Percentiles rank a stretch among this genome's conserved stretches.
These are phyloP conservation scores for Caenorhabditis japonica DNA, from an alignment of 2,888 invertebrate species.

Conservation along the genomic window DNA sequence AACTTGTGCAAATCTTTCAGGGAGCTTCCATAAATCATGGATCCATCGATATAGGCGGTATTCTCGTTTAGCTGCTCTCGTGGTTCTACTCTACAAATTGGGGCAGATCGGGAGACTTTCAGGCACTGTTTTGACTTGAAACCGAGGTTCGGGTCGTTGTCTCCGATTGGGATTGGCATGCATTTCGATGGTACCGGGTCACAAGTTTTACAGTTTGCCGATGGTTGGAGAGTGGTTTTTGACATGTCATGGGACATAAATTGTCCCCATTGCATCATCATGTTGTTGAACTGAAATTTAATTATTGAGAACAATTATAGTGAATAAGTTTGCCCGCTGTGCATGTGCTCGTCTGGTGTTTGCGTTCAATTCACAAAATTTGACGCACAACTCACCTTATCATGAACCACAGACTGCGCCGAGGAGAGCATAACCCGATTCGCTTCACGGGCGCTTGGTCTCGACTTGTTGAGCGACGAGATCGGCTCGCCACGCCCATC, in stretches of 20 bases:
- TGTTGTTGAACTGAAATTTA: slow-evolving; percentile 69
- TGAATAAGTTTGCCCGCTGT: too few species aligned
- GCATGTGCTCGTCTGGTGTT: too few species aligned
- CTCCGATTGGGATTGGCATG: slow-evolving; percentile 74
- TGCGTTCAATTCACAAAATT: too few species aligned
- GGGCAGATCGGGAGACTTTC: slow-evolving; percentile 84
- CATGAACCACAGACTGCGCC: slow-evolving; percentile 71
- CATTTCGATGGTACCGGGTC: slow-evolving; percentile 71
- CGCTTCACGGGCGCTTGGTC: slow-evolving; percentile 73
- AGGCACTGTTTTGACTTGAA: slow-evolving; percentile 74
- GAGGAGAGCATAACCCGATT: slow-evolving; percentile 73
- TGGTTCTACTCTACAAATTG: slow-evolving; percentile 95
- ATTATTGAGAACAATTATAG: background rate
- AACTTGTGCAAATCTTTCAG: slow-evolving; percentile 73
- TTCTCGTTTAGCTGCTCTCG: slow-evolving; percentile 85
- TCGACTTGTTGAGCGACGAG: slow-evolving; percentile 57
- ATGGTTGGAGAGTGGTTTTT: slow-evolving; percentile 73
- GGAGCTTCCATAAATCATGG: slow-evolving; percentile 92
- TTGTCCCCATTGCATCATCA: slow-evolving; percentile 77
- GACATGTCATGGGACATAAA: slow-evolving; percentile 77
- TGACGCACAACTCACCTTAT: slow-evolving; percentile 56
- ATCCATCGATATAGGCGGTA: slow-evolving; percentile 93
- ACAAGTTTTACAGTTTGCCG: slow-evolving; percentile 71
- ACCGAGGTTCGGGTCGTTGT: slow-evolving; percentile 72
- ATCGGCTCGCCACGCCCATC: slow-evolving; percentile 74